Base-by-base conservation (phyloP, 1,140 invertebrate species). In the Acromyrmex echinatior region DNA sequence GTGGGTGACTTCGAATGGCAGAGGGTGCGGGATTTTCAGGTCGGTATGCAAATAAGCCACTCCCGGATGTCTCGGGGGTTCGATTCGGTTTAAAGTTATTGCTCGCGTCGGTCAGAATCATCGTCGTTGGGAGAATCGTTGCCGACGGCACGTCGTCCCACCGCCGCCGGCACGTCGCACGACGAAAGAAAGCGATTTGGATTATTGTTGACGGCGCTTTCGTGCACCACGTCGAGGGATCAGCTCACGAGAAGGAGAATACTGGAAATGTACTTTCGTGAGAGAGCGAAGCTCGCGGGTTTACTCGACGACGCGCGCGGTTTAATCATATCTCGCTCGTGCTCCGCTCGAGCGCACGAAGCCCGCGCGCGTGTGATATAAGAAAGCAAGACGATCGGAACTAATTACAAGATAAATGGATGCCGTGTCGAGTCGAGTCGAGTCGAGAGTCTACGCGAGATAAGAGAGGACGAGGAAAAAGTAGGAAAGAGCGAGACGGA, bases 1-100 rank as follows among this genome's bases (percentile, higher is more conserved):
- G 88, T 87, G 92, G 92, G 87, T 91, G 92, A 93, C 92, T 92
- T 89, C 87, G 90, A 92, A 91, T 90, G 92, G 90, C 92, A 91
- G 93, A 93, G 93, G 93, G 93, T 93, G 92, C 92, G 91, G 92
- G 93, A 93, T 93, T 93, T 94, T 94, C 92, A 93, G 93, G 89
- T 93, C 93, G 93, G 93, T 93, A 94, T 94, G 93, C 93, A 94
- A 94, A 94, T 94, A 93, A 93, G 92, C 92, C 92, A 90, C 93
- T 94, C 93, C 92, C 92, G 91, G 89, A 94, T 93, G 93, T 94
- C 93, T 94, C 93, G 90, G 88, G 93, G 93, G 93, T 94, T 94
- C 93, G 93, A 94, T 94, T 94, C 92, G 92, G 90, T 92, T 92
- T 92, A 91, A 92, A 92, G 90, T 92, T 92, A 91, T 92, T 91